Evolutionary conservation across 2,113 vertebrate genomes (phyloP).

Genomic region (Menura novaehollandiae): DNA sequence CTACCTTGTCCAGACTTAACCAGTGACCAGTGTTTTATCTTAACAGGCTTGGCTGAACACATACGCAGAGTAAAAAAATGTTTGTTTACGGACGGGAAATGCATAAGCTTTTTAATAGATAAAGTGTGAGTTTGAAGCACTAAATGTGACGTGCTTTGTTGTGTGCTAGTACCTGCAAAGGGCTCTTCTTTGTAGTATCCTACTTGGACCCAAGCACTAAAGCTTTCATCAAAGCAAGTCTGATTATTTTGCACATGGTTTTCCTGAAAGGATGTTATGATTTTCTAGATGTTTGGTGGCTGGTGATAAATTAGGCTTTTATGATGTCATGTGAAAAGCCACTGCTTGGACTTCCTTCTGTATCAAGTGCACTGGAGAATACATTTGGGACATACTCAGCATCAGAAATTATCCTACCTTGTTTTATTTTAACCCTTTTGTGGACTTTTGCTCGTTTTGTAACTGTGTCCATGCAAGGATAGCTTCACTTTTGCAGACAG

Average conservation of each 20-base stretch:
- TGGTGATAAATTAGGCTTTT: slow-evolving; percentile 92
- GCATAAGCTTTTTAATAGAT: background rate
- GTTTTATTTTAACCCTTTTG: slow-evolving; percentile 62
- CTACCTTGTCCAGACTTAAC: background rate
- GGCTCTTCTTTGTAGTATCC: slow-evolving; percentile 67
- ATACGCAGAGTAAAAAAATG: background rate
- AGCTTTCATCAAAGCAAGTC: slow-evolving; percentile 87
- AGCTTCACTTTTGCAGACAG: background rate
- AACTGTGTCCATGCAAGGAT: background rate
- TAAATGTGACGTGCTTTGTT: background rate
- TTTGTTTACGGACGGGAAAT: slow-evolving; percentile 10
- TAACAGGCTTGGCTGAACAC: background rate
- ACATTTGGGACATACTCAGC: slow-evolving; percentile 49
- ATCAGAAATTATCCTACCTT: slow-evolving; percentile 23
- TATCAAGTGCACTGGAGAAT: slow-evolving; percentile 63
- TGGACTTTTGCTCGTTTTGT: background rate
- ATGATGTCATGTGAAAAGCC: slow-evolving; percentile 93
- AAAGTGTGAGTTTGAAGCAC: background rate
- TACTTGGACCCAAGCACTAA: slow-evolving; percentile 69
- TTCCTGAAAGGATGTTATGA: slow-evolving; percentile 99
- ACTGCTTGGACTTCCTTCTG: slow-evolving; percentile 81
- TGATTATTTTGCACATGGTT: slow-evolving; percentile 94
- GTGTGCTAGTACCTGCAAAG: slow-evolving; percentile 62
- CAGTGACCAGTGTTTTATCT: background rate
- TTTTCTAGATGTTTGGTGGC: slow-evolving; percentile 91